Evolutionary conservation across 2,113 vertebrate genomes (phyloP).

Genomic region (Herpetotheres cachinnans): DNA sequence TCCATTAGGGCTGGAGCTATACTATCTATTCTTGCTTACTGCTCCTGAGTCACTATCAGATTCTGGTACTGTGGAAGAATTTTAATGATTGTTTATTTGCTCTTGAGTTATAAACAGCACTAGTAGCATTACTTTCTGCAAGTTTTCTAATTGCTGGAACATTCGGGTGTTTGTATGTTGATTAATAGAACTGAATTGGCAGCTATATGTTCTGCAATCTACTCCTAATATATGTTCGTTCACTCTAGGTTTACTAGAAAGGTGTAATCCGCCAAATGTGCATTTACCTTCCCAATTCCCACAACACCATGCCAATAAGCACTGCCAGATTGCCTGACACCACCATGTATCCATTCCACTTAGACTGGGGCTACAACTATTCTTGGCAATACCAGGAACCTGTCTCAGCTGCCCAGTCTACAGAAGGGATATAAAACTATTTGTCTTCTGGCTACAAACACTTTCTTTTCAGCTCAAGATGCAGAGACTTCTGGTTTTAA

Average conservation of each 20-base stretch:
- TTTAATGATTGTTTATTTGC: constrained; percentile 30
- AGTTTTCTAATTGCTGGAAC: constrained; percentile 17
- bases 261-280: background rate
- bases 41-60: constrained; percentile 10
- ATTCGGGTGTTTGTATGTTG: background rate
- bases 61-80: constrained; percentile 20
- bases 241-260: background rate
- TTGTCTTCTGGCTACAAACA: background rate
- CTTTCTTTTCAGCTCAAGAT: constrained; percentile 11
- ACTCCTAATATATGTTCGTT: background rate
- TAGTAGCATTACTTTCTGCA: background rate
- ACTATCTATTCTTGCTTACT: background rate
- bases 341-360: background rate
- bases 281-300: background rate
- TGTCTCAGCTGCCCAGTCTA: background rate
- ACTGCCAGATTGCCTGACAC: background rate
- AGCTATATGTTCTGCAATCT: background rate
- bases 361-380: background rate
- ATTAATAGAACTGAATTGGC: background rate
- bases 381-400: background rate
- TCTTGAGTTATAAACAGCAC: background rate
- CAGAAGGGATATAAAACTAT: background rate
- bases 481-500: constrained; percentile 25
- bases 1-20: constrained; percentile 8
- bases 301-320: background rate